Base-by-base conservation (phyloP, 2,113 vertebrate species). In the Rhizomys pruinosus region DNA sequence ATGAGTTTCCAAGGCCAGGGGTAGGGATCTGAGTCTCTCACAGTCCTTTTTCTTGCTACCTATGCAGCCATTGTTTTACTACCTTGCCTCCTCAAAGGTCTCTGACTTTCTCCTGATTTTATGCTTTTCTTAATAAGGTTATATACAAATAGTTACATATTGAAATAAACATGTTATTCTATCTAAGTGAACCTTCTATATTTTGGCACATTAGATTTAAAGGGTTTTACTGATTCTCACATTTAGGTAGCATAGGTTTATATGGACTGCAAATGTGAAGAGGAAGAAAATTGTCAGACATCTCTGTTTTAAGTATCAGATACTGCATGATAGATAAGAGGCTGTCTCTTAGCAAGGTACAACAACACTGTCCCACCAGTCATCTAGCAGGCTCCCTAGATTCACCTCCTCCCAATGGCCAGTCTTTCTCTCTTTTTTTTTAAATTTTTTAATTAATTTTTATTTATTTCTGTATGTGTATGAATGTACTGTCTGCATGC, bases 11-110 rank as follows among this genome's bases (percentile, higher is more conserved):
- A 25, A 69, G 52, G 37, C 9, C 57, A 78, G 64, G 66, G 25
- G 34, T 2, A 15, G 4, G 39, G 5, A 5, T 55, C 44, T 16
- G 15, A 64, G 20, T 57, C 25, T 57, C 47, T 4, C 0, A 0
- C 10, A 23, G 19, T 20, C 64, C 34, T 61, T 23, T 34, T 52
- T 12, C 32, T 23, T n/a, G 42, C 5, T 29, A 6, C 1, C 29
- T 63, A 2, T 7, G 61, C 55, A 22, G 3, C 27, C 59, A 29
- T 25, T 19, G 1, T 63, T n/a, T 55, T 80, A 15, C 4, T 42
- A 5, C 77, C 37, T 29, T 7, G 12, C 22, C 15, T 77, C 44
- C 25, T 23, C 77, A 20, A 17, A 29, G 11, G 4, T 61, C 55
- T 55, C 23, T 84, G 74, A 79, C 5, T 66, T 32, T 55, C 29